A percentile compares a stretch with the other conserved stretches of the same genome.
Evolutionary conservation across 2,888 invertebrate species (phyloP).

Genomic region (Platerodrilus igneus): DNA sequence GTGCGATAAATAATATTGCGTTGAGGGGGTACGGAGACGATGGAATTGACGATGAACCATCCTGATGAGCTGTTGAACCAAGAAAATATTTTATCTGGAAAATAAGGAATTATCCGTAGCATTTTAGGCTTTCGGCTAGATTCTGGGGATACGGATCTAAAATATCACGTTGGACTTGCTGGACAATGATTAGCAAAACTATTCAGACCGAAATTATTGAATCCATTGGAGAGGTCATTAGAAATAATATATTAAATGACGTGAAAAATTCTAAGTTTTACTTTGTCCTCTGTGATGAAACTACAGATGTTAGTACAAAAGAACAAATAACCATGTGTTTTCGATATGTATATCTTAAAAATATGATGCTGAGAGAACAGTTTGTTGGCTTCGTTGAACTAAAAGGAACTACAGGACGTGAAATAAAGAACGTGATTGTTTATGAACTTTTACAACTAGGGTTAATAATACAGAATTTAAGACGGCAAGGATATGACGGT

Average conservation of each 20-base stretch:
- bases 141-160: slow-evolving; percentile 1
- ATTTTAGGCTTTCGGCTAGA: slow-evolving; percentile 2
- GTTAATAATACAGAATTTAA: slow-evolving; percentile 1
- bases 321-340: slow-evolving; percentile 7
- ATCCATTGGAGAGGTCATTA: background rate
- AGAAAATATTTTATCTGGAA: background rate
- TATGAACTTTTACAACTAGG: slow-evolving; percentile 1
- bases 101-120: background rate
- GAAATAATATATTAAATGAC: background rate
- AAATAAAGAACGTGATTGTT: slow-evolving; percentile 5
- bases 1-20: slow-evolving; percentile 5
- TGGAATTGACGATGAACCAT: too few species aligned
- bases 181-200: slow-evolving; percentile 6
- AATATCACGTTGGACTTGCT: background rate
- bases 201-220: slow-evolving; percentile 7
- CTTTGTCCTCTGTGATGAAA: slow-evolving; percentile 6
- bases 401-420: slow-evolving; percentile 1
- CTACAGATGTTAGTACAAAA: background rate
- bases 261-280: slow-evolving; percentile 6
- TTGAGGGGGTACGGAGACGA: slow-evolving; percentile 3
- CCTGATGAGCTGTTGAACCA: too few species aligned
- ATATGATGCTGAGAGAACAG: slow-evolving; percentile 1
- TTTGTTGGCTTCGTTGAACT: slow-evolving; percentile 8
- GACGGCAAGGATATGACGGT: slow-evolving; percentile 8
- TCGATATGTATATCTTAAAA: slow-evolving; percentile 2